A percentile compares a stretch with the other conserved stretches of the same genome.
These are phyloP conservation scores for Dasyornis broadbenti DNA, from an alignment of 2,113 vertebrate species.

Conservation along the genomic window DNA sequence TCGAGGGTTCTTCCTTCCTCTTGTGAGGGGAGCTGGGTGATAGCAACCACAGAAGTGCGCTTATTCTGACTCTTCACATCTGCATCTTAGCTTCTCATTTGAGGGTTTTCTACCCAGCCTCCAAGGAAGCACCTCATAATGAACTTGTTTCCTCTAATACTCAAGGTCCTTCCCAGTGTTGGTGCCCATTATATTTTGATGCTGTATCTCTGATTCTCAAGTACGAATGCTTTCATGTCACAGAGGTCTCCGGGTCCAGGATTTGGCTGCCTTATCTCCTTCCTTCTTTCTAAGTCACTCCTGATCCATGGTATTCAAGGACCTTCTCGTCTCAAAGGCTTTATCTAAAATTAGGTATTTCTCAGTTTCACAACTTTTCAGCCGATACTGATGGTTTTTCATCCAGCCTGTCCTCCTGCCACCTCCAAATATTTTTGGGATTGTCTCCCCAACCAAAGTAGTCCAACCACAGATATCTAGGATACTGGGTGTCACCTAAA, in stretches of 20 bases:
- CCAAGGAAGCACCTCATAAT: neutral
- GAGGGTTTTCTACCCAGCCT: neutral
- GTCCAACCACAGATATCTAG: neutral
- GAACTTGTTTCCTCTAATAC: neutral
- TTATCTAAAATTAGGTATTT: neutral
- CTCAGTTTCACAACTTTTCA: neutral
- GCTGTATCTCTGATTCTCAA: neutral
- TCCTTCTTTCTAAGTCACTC: neutral
- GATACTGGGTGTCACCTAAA: rapidly evolving
- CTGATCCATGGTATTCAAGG: neutral
- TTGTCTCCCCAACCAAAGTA: neutral
- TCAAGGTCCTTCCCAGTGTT: neutral
- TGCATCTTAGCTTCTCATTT: neutral
- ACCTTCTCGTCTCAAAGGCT: neutral
- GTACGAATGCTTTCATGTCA: neutral
- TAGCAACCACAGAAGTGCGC: neutral
- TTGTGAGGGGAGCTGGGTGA: neutral
- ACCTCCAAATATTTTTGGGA: neutral
- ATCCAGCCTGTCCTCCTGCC: neutral
- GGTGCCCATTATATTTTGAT: neutral
- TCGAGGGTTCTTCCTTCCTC: neutral
- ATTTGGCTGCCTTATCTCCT: neutral
- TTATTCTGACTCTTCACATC: neutral
- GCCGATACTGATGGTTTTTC: neutral
- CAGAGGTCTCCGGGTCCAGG: neutral